Conservation (phyloP, 2,113 vertebrate genomes). For the Lethenteron reissneri region DNA sequence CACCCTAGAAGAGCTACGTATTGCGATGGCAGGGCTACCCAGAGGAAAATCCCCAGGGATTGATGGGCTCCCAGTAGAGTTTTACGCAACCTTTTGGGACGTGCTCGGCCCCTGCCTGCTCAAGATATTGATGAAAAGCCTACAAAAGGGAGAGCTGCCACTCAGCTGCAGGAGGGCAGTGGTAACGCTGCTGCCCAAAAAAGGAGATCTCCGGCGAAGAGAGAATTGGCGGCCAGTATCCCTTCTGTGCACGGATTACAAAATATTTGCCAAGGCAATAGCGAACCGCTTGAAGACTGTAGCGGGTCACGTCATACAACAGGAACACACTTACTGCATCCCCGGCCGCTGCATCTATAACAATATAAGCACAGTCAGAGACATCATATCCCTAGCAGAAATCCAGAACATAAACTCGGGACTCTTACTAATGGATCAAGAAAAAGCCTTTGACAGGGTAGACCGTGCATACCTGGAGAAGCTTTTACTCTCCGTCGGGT, state of each 20-base stretch:
- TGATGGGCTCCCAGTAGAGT: conserved; percentile 1
- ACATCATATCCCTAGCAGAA: not conserved
- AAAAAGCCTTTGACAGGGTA: conserved; percentile 1
- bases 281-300: not conserved
- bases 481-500: not conserved
- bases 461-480: not conserved
- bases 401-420: not conserved
- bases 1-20: too few relatives aligned
- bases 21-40: too few relatives aligned
- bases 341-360: not conserved
- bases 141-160: not conserved
- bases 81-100: not conserved
- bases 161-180: not conserved
- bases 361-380: not conserved
- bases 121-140: too few relatives aligned
- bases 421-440: not conserved
- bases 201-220: not conserved
- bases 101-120: not conserved
- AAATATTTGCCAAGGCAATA: not conserved
- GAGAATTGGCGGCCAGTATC: not conserved
- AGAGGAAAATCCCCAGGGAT: not conserved
- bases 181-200: conserved; percentile 3
- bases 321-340: not conserved
- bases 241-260: not conserved
- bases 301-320: not conserved